Conservation (phyloP, 2,797 vertebrate species). For the Oreonectes daqikongensis region DNA sequence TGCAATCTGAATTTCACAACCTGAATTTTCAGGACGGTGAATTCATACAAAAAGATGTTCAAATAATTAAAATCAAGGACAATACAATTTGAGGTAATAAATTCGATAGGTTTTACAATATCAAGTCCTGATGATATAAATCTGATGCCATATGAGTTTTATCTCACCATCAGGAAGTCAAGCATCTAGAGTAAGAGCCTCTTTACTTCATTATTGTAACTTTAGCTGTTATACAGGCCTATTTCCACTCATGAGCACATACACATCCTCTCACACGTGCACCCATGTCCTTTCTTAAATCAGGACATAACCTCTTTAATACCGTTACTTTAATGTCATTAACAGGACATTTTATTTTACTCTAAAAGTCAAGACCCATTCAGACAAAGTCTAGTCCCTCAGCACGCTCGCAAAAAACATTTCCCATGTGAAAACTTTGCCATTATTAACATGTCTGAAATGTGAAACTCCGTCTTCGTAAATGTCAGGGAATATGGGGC, state of each 20-base stretch:
- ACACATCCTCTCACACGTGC: neutral
- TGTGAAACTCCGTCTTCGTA: conserved; percentile 65
- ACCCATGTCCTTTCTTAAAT: conserved; percentile 49
- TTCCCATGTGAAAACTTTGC: conserved; percentile 64
- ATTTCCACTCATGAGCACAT: conserved; percentile 7
- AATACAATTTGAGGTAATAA: no score
- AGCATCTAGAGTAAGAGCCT: neutral
- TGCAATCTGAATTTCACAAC: no score
- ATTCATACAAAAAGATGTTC: no score
- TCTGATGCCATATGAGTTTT: no score
- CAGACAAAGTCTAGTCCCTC: conserved; percentile 57
- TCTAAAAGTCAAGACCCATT: conserved; percentile 69
- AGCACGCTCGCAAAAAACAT: conserved; percentile 37
- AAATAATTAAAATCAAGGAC: no score
- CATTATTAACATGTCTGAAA: conserved; percentile 69
- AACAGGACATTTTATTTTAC: conserved; percentile 70
- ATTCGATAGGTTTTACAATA: no score
- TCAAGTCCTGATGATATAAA: no score
- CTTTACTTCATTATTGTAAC: conserved; percentile 8
- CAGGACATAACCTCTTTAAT: conserved; percentile 59
- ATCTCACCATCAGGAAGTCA: neutral
- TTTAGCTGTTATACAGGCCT: conserved; percentile 20
- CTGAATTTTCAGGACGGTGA: no score
- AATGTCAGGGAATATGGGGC: conserved; percentile 67
- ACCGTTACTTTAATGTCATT: conserved; percentile 66